These are phyloP conservation scores for Capitella teleta DNA, from an alignment of 1,140 invertebrate genomes.

Conservation along the genomic window DNA sequence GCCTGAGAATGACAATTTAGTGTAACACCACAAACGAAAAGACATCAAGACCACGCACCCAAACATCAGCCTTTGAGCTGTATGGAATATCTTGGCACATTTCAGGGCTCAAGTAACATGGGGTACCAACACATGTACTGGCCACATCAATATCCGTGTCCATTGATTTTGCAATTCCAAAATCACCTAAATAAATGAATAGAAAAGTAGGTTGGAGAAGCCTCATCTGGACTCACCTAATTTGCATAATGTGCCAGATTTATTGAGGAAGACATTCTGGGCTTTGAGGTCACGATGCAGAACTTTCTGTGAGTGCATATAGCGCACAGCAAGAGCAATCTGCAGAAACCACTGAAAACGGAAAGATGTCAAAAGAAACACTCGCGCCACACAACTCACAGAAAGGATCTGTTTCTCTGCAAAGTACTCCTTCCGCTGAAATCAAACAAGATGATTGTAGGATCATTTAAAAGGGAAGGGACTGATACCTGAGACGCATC, in stretches of 20 bases:
- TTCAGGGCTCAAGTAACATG: constrained; percentile 35
- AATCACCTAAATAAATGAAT: constrained; percentile 24
- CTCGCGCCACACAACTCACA: too few relatives aligned
- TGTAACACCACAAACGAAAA: neutral
- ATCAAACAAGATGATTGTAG: constrained; percentile 4
- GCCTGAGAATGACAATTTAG: constrained; percentile 32
- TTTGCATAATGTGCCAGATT: constrained; percentile 28
- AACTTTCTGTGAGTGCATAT: constrained; percentile 37
- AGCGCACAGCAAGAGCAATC: constrained; percentile 36
- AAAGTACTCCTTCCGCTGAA: constrained; percentile 25
- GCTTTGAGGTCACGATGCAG: constrained; percentile 36
- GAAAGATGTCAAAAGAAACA: too few relatives aligned
- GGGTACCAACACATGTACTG: constrained; percentile 36
- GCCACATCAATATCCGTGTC: constrained; percentile 34
- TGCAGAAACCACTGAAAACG: constrained; percentile 36
- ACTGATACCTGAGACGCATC: constrained; percentile 21
- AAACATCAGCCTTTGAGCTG: constrained; percentile 37
- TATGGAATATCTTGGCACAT: constrained; percentile 39
- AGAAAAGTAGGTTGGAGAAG: neutral
- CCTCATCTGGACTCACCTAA: constrained; percentile 20
- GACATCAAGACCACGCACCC: constrained; percentile 18
- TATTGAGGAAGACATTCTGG: constrained; percentile 38
- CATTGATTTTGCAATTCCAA: constrained; percentile 37
- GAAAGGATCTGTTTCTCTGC: constrained; percentile 29
- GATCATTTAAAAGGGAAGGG: neutral